phyloP scores from a whole-genome alignment of 1,140 invertebrate species.

The Hylyphantes graminicola region DNA sequence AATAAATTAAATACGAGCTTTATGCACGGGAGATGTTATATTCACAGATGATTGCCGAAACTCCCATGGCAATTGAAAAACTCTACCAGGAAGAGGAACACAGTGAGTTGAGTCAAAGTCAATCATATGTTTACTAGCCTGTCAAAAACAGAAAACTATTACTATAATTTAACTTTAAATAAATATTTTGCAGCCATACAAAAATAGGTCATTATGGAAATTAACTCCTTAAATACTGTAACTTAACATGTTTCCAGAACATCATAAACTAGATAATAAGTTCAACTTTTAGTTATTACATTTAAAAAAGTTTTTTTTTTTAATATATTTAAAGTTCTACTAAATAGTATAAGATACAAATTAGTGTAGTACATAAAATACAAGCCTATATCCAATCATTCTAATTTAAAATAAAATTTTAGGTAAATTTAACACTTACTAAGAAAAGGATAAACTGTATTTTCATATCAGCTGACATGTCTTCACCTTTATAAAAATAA shows the following conservation, averaged over 20 bases:
- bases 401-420: no score
- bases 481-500: conserved; percentile 60
- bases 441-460: conserved; percentile 66
- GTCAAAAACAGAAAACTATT: conserved; percentile 9
- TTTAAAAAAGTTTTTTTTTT: no score
- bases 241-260: no score
- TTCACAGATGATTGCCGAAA: conserved; percentile 18
- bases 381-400: no score
- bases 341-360: no score
- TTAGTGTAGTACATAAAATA: no score
- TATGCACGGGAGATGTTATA: background rate
- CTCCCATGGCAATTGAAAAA: conserved; percentile 76
- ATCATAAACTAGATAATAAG: no score
- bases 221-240: background rate
- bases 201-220: conserved; percentile 64
- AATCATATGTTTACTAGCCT: conserved; percentile 83
- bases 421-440: conserved; percentile 64
- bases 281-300: no score
- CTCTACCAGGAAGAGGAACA: conserved; percentile 77
- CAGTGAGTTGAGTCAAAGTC: conserved; percentile 90
- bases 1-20: conserved; percentile 21
- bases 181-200: background rate
- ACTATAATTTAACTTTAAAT: background rate
- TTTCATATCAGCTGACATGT: conserved; percentile 63
- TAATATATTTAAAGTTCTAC: no score